Evolutionary conservation across 2,888 invertebrate species (phyloP).

Genomic region (Drosophila nr. perissopoda): DNA sequence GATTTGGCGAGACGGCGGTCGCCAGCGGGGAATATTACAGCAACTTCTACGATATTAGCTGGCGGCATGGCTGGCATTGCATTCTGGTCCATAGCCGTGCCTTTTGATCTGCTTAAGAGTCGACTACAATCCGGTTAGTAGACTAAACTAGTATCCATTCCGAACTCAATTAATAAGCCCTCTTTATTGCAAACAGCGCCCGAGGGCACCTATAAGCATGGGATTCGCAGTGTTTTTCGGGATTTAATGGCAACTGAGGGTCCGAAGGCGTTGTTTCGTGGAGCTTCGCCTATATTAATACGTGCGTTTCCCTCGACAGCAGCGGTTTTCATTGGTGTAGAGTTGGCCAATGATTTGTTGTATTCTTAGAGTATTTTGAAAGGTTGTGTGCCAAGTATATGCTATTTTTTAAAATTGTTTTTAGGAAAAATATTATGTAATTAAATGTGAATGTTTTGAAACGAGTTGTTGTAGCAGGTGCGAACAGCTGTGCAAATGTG

Average conservation of each 20-base stretch:
- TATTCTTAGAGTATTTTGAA: conserved; percentile 84
- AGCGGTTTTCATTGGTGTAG: conserved; percentile 99
- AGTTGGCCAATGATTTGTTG: conserved; percentile 90
- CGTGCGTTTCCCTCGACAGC: conserved; percentile 99
- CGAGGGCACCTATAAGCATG: conserved; percentile 96
- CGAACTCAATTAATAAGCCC: neutral
- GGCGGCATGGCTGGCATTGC: conserved; percentile 98
- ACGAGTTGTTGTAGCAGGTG: conserved; percentile 4
- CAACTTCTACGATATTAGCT: conserved; percentile 93
- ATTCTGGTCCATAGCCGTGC: conserved; percentile 98
- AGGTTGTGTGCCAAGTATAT: conserved; percentile 31
- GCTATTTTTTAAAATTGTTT: conserved; percentile 29
- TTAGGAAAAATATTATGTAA: conserved; percentile 13
- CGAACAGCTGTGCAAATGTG: conserved; percentile 22
- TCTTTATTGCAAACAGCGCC: conserved; percentile 88
- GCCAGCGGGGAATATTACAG: conserved; percentile 79
- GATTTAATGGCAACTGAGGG: conserved; percentile 95
- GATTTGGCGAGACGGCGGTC: conserved; percentile 89
- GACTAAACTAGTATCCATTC: neutral
- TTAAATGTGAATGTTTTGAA: conserved; percentile 26
- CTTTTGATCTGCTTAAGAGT: conserved; percentile 98
- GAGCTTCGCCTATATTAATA: conserved; percentile 96
- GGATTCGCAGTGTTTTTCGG: conserved; percentile 95
- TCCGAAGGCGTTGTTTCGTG: conserved; percentile 94
- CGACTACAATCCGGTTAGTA: conserved; percentile 94